These are phyloP conservation scores for Prionailurus bengalensis DNA, from an alignment of 2,113 vertebrate species.

Conservation along the genomic window DNA sequence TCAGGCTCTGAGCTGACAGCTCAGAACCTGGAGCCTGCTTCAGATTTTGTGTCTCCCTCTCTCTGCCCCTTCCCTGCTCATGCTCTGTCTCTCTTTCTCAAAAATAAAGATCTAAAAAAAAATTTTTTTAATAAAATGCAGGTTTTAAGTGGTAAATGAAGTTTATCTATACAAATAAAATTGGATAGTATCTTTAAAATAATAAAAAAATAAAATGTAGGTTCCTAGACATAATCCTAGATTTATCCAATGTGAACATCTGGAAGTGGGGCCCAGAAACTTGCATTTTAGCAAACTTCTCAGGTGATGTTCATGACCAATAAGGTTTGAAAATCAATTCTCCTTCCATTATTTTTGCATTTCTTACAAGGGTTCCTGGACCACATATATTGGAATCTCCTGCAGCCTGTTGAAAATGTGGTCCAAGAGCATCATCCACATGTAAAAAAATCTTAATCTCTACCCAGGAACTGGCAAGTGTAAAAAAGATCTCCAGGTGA, in stretches of 20 bases:
- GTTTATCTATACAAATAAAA: neutral
- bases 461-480: neutral
- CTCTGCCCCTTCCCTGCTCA: no score
- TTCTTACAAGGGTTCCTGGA: neutral
- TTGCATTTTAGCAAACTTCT: neutral
- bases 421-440: neutral
- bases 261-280: neutral
- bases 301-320: neutral
- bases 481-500: neutral
- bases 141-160: neutral
- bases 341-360: neutral
- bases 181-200: neutral
- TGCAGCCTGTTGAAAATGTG: neutral
- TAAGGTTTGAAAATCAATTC: neutral
- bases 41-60: no score
- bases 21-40: no score
- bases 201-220: neutral
- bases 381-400: neutral
- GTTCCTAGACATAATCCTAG: neutral
- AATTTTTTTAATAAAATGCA: neutral
- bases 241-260: neutral
- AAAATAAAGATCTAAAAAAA: no score
- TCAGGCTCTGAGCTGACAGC: no score
- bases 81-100: no score
- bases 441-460: neutral